phyloP scores from a whole-genome alignment of 2,888 invertebrate genomes.

The Polydesmus complanatus region DNA sequence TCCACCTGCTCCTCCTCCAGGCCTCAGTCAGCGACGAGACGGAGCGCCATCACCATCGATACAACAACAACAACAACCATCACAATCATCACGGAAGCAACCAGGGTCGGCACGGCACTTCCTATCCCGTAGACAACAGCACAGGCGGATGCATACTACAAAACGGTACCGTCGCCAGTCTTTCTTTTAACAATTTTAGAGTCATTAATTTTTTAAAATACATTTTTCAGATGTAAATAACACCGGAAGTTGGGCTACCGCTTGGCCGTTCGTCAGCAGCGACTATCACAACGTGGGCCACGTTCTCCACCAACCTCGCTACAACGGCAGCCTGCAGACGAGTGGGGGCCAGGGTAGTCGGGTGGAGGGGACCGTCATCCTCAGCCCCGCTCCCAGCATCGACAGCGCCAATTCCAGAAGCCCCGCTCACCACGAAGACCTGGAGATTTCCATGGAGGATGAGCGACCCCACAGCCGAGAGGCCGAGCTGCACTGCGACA shows the following conservation, averaged over 20 bases:
- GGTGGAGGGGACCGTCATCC: constrained; percentile 44
- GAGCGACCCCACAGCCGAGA: not conserved
- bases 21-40: constrained; percentile 5
- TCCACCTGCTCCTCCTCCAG: constrained; percentile 58
- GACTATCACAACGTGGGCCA: constrained; percentile 61
- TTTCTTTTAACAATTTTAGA: not conserved
- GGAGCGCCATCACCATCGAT: constrained; percentile 3
- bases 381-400: constrained; percentile 20
- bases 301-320: constrained; percentile 52
- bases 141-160: not conserved
- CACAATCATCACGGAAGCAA: not conserved
- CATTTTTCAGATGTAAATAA: not conserved
- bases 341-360: constrained; percentile 19
- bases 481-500: not conserved
- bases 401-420: constrained; percentile 16
- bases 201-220: not conserved
- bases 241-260: constrained; percentile 5
- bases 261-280: constrained; percentile 48
- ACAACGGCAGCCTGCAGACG: constrained; percentile 41
- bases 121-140: not conserved
- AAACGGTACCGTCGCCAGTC: not conserved
- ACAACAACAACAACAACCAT: not conserved
- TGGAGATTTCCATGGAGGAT: not conserved
- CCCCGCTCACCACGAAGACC: not conserved
- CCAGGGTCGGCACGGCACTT: not conserved